Percentiles rank a stretch among this genome's conserved stretches.
Evolutionary conservation across 1,140 invertebrate genomes (phyloP).

Genomic region (Holotrichia oblita): DNA sequence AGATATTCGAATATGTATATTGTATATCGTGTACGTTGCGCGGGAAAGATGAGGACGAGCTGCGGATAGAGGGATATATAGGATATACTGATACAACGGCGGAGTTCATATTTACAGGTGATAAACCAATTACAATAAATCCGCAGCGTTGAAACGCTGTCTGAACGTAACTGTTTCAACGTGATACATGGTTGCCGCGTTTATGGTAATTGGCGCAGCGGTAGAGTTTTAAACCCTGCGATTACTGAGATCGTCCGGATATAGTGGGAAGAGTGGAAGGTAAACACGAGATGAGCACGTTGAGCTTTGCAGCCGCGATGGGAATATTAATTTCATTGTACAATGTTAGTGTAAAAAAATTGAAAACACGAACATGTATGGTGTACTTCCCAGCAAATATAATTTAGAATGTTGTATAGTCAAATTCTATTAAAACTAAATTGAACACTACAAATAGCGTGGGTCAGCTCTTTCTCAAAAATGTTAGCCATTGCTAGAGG

Average conservation of each 20-base stretch:
- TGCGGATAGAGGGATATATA: neutral
- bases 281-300: conserved; percentile 16
- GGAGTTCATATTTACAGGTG: conserved; percentile 45
- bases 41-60: neutral
- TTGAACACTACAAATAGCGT: no score
- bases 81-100: neutral
- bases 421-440: no score
- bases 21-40: neutral
- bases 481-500: no score
- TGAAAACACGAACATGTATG: neutral
- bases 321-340: conserved; percentile 17
- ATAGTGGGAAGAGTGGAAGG: neutral
- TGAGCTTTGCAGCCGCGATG: neutral
- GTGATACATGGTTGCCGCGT: conserved; percentile 24
- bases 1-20: conserved; percentile 24
- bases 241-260: neutral
- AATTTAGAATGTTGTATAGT: no score
- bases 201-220: conserved; percentile 8
- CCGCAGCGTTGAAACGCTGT: conserved; percentile 21
- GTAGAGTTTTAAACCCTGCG: conserved; percentile 6
- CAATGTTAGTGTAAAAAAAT: neutral
- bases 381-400: no score
- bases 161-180: neutral
- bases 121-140: conserved; percentile 45
- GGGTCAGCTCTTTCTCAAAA: no score